Conservation (phyloP, 2,797 vertebrate species). For the Lophius americanus region DNA sequence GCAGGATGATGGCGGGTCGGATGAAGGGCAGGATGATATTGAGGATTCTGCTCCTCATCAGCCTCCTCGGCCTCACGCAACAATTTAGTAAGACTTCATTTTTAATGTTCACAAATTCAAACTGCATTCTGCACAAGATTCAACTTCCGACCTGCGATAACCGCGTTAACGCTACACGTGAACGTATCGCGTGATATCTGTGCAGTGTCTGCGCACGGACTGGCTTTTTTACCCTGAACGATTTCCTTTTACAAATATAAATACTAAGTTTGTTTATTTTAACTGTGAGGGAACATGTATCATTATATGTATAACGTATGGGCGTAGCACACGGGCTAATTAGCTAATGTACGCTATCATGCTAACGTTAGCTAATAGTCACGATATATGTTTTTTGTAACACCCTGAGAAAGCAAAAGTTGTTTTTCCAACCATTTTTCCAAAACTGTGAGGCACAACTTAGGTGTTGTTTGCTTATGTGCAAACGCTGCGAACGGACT, state of each 20-base stretch:
- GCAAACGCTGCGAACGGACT: too few species aligned
- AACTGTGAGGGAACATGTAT: too few species aligned
- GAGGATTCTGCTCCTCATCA: slow-evolving; percentile 7
- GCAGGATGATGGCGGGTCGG: slow-evolving; percentile 11
- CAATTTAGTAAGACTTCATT: slow-evolving; percentile 9
- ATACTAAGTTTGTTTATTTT: not conserved
- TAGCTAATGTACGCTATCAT: too few species aligned
- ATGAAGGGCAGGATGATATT: not conserved
- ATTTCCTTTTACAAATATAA: too few species aligned
- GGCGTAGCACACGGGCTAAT: too few species aligned
- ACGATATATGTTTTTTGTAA: too few species aligned
- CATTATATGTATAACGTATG: too few species aligned
- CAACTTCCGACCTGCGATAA: not conserved
- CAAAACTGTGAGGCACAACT: too few species aligned
- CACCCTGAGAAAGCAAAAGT: too few species aligned
- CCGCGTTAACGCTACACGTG: not conserved
- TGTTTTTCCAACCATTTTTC: too few species aligned
- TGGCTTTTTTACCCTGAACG: not conserved
- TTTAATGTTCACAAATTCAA: not conserved
- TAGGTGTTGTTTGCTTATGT: too few species aligned
- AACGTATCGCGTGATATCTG: not conserved
- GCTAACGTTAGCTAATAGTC: too few species aligned
- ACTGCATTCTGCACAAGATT: not conserved
- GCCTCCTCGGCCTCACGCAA: slow-evolving; percentile 14
- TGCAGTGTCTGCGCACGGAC: not conserved